Base-by-base conservation (phyloP, 2,888 invertebrate genomes). In the Coronaproctus castanopsis region DNA sequence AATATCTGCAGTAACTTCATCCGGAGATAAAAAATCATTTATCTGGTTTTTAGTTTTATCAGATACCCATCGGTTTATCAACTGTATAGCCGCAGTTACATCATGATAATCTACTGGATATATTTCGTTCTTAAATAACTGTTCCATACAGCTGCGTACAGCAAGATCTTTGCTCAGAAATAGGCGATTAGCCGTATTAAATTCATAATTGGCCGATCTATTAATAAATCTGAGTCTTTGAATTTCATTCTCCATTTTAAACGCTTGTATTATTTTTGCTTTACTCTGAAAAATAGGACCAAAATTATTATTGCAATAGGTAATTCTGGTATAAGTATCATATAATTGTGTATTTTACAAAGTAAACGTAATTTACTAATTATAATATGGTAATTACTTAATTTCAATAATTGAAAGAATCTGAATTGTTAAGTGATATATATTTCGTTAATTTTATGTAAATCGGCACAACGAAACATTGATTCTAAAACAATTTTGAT, bases 1-100 rank as follows among this genome's bases (percentile, higher is more conserved):
- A 0, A 87, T 86, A 1, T 70, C 67, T 1, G 74, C 68, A 24
- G 76, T 75, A 24, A 90, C 73, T 3, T 78, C 79, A n/a, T 80
- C 82, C 0, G 72, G 67, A 0, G 81, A 79, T 8, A 91, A 69
- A 59, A 90, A 73, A 64, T 88, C 79, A 57, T 79, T 78, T 63
- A 91, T 89, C 70, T 88, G 81, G 63, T 82, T 78, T 65, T 81
- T 82, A 0, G 90, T 91, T 21, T 78, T 70, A 49, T 78, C 77
- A 61, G 82, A 79, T 3, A 89, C 85, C 87, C 88, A 90, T 1
- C 76, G 68, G 70, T 90, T 90, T 64, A 90, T 88, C 55, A 73
- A 69, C 2, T 72, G 67, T 10, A 83, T 77, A 1, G 82, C 76
- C 1, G 70, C 74, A 22, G 75, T 77, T 0, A 85, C 78, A 62